Conservation (phyloP, 2,113 vertebrate genomes). For the Aviceda subcristata region DNA sequence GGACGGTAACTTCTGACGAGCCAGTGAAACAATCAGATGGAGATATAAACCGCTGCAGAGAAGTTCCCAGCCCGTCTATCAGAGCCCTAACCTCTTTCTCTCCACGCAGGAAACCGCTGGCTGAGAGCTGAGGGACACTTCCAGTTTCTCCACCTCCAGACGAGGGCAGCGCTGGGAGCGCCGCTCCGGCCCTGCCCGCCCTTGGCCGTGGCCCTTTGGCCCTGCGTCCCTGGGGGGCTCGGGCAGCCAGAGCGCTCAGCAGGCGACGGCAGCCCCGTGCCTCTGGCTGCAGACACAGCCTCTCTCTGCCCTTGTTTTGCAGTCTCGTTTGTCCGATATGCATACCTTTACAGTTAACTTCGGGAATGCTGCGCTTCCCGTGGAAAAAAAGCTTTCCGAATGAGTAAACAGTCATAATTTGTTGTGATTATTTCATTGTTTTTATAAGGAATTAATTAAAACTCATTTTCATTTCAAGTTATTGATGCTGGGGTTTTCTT, state of each 20-base stretch:
- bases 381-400: not conserved
- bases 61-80: not conserved
- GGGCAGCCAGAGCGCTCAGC: fast-evolving
- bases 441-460: not conserved
- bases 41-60: not conserved
- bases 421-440: fast-evolving
- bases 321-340: not conserved
- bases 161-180: not conserved
- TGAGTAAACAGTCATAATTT: not conserved
- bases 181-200: not conserved
- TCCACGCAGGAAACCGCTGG: not conserved
- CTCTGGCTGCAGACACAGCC: not conserved
- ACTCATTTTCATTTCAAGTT: not conserved
- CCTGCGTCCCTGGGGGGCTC: not conserved
- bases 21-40: not conserved
- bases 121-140: not conserved
- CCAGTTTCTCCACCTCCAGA: not conserved
- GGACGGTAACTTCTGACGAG: not conserved
- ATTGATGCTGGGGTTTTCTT: not conserved
- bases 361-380: not conserved
- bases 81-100: not conserved
- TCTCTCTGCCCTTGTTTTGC: not conserved
- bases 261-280: not conserved
- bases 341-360: not conserved
- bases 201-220: not conserved